phyloP scores from a whole-genome alignment of 1,140 invertebrate genomes.

The Conus ventricosus region DNA sequence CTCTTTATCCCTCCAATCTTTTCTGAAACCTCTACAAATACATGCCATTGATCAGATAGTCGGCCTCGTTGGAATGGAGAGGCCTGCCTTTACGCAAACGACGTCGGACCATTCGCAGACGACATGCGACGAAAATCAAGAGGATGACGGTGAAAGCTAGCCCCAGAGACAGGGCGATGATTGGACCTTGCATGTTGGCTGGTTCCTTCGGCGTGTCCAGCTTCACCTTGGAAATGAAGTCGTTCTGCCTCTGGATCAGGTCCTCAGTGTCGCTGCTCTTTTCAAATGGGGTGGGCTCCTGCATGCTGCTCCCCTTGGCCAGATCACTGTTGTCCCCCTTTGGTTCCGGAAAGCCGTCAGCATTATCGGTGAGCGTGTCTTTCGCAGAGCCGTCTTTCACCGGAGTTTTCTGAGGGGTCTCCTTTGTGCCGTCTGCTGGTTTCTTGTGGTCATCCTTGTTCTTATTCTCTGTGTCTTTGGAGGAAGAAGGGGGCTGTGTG shows the following conservation, averaged over 20 bases:
- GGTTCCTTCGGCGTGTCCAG: slow-evolving; percentile 56
- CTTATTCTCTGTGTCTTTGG: neutral
- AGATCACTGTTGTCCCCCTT: neutral
- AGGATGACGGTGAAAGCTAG: slow-evolving; percentile 83
- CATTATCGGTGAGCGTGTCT: neutral
- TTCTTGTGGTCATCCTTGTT: neutral
- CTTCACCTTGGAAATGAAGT: slow-evolving; percentile 49
- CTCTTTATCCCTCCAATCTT: neutral
- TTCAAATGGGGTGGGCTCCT: neutral
- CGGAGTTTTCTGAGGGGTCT: neutral
- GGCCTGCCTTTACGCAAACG: slow-evolving; percentile 86
- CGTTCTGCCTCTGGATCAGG: slow-evolving; percentile 3
- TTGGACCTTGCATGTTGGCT: slow-evolving; percentile 80
- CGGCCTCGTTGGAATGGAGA: slow-evolving; percentile 93
- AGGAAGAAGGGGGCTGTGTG: neutral
- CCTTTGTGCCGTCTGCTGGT: neutral
- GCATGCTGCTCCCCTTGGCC: neutral
- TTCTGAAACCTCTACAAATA: slow-evolving; percentile 81
- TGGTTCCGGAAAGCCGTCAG: neutral
- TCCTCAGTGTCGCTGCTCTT: neutral
- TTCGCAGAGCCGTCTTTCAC: neutral
- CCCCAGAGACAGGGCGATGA: slow-evolving; percentile 88
- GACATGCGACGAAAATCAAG: slow-evolving; percentile 87
- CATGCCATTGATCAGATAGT: slow-evolving; percentile 98
- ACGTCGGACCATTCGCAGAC: slow-evolving; percentile 84